Percentiles rank a stretch among this genome's conserved stretches.
phyloP scores from a whole-genome alignment of 2,797 vertebrate species.

The Nannoperca australis region DNA sequence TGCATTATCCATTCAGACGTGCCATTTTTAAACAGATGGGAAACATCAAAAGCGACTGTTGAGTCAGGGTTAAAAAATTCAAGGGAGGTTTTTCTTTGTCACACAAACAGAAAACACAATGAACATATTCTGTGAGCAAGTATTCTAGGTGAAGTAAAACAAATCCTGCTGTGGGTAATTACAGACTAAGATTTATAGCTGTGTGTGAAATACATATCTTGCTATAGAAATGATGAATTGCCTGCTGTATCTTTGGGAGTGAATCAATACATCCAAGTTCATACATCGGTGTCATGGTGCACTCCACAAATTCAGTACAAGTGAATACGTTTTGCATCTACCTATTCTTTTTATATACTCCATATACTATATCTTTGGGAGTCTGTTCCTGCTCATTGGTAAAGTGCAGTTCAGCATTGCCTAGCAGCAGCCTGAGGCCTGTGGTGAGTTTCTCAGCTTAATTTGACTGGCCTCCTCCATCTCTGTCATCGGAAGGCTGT shows the following conservation, averaged over 20 bases:
- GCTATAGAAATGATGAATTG: constrained; percentile 68
- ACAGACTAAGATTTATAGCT: constrained; percentile 70
- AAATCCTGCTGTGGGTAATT: constrained; percentile 53
- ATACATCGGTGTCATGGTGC: constrained; percentile 44
- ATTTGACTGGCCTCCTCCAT: constrained; percentile 73
- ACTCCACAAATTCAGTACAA: constrained; percentile 37
- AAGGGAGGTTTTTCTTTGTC: constrained; percentile 6
- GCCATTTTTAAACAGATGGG: neutral
- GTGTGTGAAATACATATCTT: constrained; percentile 50
- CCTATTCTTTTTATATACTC: constrained; percentile 9
- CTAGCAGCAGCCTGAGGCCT: constrained; percentile 40
- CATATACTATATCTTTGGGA: neutral
- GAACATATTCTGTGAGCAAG: constrained; percentile 42
- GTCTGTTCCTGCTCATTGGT: constrained; percentile 13
- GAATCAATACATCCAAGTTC: constrained; percentile 62
- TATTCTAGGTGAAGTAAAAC: constrained; percentile 37
- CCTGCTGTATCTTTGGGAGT: constrained; percentile 43
- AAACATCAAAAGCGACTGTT: neutral
- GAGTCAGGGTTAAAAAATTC: constrained; percentile 14
- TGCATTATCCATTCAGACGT: neutral
- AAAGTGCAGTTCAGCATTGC: constrained; percentile 34
- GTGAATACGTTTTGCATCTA: constrained; percentile 44
- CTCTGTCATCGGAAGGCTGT: constrained; percentile 77
- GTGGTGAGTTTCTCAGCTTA: constrained; percentile 58
- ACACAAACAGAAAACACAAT: constrained; percentile 22